Conservation (phyloP, 2,113 vertebrate species). For the Eptesicus fuscus region DNA sequence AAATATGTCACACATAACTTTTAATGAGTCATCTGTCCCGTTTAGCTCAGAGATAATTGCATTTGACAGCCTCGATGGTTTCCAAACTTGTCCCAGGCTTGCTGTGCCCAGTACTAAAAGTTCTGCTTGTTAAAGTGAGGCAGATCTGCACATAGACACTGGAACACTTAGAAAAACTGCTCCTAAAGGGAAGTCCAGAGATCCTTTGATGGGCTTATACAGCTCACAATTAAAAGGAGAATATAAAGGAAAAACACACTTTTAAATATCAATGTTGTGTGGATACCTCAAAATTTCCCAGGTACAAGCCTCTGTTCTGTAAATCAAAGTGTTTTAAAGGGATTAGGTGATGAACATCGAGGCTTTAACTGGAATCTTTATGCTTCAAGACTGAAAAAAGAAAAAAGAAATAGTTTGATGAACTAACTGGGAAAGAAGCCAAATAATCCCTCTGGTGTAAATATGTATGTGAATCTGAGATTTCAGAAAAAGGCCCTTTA, state of each 20-base stretch:
- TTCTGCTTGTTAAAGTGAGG: neutral
- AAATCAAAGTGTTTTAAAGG: constrained; percentile 19
- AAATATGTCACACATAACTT: neutral
- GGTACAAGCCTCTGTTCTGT: neutral
- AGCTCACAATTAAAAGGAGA: neutral
- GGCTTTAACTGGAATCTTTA: neutral
- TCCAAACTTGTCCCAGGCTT: neutral
- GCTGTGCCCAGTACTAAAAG: neutral
- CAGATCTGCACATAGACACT: neutral
- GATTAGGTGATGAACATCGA: neutral
- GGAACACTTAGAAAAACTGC: neutral
- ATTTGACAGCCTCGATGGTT: neutral
- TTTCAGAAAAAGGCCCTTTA: neutral
- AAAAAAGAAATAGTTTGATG: neutral
- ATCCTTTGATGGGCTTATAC: neutral
- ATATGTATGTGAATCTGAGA: neutral
- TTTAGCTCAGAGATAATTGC: neutral
- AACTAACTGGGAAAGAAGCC: constrained; percentile 11
- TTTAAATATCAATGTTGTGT: neutral
- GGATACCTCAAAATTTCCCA: neutral
- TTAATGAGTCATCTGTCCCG: neutral
- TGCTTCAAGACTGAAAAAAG: neutral
- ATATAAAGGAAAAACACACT: neutral
- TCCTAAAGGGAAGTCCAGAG: neutral
- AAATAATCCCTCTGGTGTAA: neutral